Evolutionary conservation across 2,888 invertebrate species (phyloP), one percentile per base, ranked within the genome.

Genomic region (Nephrocerus scutellatus): DNA sequence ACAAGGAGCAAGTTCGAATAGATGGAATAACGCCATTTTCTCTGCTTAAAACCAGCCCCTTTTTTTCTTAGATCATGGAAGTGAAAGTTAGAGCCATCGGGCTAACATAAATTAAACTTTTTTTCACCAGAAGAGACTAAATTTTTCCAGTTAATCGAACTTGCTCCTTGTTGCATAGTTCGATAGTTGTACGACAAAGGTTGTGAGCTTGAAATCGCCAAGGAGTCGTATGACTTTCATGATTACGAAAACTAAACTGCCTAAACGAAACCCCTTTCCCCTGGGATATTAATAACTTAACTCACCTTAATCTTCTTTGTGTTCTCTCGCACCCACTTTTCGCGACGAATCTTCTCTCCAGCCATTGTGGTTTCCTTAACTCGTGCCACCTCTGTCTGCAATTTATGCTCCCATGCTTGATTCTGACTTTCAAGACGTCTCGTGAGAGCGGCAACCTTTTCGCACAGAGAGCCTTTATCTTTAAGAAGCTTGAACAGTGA

Each of bases 271-370:
- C 7, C 22, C 22, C 10, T 22, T 22, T 8, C 22, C 7, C 7
- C 22, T 22, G 22, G n/a, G n/a, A n/a, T n/a, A n/a, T n/a, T n/a
- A n/a, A n/a, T 2, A 9, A 18, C 12, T 25, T 12, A 4, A 18
- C 35, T 18, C 54, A 84, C 85, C 74, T 88, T 85, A 36, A 88
- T 87, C 68, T 87, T 87, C 55, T 85, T 82, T 4, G 87, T 87
- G 64, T 86, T 87, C 39, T 79, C 79, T 34, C 85, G 80, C 26
- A 88, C 79, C 88, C 89, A 88, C 35, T 82, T 77, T 56, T 88
- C 86, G 16, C 80, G 68, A 8, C 77, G 67, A 10, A 79, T 69
- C 59, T 84, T 88, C 59, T 89, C 88, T 0, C 84, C 81, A 18
- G 84, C 85, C 16, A 77, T 71, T 47, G 82, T 81, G 53, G 82